phyloP scores from a whole-genome alignment of 2,888 invertebrate genomes.

The Phymatocera aterrima region DNA sequence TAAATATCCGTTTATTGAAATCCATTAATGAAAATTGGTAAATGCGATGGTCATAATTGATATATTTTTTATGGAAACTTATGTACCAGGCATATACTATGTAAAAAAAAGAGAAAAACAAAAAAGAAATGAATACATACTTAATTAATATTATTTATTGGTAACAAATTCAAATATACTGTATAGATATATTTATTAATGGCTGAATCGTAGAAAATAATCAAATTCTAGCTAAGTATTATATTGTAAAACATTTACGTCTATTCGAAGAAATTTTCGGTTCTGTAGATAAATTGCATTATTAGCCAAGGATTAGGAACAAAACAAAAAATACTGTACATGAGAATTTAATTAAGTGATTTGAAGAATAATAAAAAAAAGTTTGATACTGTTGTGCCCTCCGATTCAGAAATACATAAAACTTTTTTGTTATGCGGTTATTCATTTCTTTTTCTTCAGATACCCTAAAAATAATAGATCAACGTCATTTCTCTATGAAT shows the following conservation, averaged over 20 bases:
- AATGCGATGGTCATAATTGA: no score
- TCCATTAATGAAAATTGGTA: background rate
- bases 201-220: slow-evolving; percentile 4
- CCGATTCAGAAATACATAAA: background rate
- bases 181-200: background rate
- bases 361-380: background rate
- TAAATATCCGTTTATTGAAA: background rate
- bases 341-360: slow-evolving; percentile 2
- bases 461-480: no score
- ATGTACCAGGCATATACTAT: background rate
- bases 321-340: background rate
- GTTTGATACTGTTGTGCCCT: slow-evolving; percentile 33
- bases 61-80: slow-evolving; percentile 32
- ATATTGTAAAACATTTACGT: background rate
- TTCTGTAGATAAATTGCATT: background rate
- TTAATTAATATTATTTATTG: no score
- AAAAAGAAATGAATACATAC: no score
- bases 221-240: slow-evolving; percentile 10
- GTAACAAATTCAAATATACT: background rate
- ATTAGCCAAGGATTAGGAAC: background rate
- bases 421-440: background rate
- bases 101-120: background rate
- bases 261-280: background rate
- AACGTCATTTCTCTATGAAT: no score
- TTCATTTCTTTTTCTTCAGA: background rate